Evolutionary conservation across 2,888 invertebrate species (phyloP).

Genomic region (Leptodirus hochenwartii): DNA sequence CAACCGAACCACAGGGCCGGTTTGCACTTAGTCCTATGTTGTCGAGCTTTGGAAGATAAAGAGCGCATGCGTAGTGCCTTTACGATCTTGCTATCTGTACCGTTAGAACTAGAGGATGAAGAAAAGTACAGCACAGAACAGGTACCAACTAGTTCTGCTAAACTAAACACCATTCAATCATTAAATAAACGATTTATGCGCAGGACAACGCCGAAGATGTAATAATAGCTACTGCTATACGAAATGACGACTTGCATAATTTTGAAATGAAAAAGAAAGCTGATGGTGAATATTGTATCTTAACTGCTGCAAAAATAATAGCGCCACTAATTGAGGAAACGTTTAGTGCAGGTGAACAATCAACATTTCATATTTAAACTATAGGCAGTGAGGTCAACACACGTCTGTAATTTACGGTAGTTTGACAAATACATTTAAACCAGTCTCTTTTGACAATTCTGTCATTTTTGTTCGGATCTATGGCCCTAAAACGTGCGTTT

Average conservation of each 20-base stretch:
- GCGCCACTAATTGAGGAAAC: slow-evolving; percentile 62
- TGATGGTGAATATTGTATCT: slow-evolving; percentile 64
- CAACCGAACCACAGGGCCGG: slow-evolving; percentile 60
- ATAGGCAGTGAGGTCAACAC: no score
- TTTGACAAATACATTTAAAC: no score
- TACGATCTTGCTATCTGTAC: slow-evolving; percentile 74
- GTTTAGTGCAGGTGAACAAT: slow-evolving; percentile 48
- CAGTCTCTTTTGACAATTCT: no score
- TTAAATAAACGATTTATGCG: neutral
- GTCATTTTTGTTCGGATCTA: no score
- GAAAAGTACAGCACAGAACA: slow-evolving; percentile 41
- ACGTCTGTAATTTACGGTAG: no score
- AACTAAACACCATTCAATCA: neutral
- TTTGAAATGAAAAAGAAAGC: slow-evolving; percentile 52
- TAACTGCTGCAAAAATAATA: slow-evolving; percentile 77
- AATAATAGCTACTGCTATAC: slow-evolving; percentile 41
- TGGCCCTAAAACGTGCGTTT: no score
- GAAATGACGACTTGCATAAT: slow-evolving; percentile 55
- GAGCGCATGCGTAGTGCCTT: slow-evolving; percentile 91
- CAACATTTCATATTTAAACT: no score
- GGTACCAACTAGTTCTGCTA: slow-evolving; percentile 14
- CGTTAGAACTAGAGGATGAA: slow-evolving; percentile 65
- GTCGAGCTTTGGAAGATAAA: slow-evolving; percentile 74
- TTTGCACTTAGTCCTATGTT: slow-evolving; percentile 75
- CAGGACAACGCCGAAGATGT: slow-evolving; percentile 27